Evolutionary conservation across 1,140 invertebrate species (phyloP), one percentile per base, ranked within the genome.

Genomic region (Zelostemma sp.): DNA sequence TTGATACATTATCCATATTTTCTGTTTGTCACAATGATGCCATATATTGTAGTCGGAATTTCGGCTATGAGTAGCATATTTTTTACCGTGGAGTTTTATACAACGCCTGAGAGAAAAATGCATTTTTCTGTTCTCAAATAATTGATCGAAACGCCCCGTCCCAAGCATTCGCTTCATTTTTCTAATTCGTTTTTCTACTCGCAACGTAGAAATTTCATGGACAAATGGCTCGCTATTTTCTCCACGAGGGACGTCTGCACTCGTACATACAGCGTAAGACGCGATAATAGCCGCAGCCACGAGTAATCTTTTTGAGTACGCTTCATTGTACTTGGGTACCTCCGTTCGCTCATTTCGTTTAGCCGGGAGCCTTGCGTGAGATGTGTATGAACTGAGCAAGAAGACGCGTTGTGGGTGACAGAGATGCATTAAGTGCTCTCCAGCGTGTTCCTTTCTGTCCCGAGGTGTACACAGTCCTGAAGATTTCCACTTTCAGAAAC

Each of bases 251-350:
- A 70, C 15, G 62, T 15, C 45, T 58, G 57, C 49, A 45, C 57
- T 65, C 61, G 46, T 51, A 65, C 49, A 11, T 12, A 11, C 3
- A 38, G 9, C 35, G 47, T 38, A 65, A 70, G 59, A 63, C 53
- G 59, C 68, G 68, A 71, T 71, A 71, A 71, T 71, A 66, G 63
- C 68, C 38, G 50, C 53, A 43, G 46, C 49, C 25, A 56, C 62
- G 58, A 71, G 63, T 67, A 67, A 72, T 72, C 63, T 72, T 62
- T 63, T 63, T 58, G 33, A 60, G 59, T 57, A 56, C 59, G 60
- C 50, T 72, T 72, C 59, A 63, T 66, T 66, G 62, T 70, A 62
- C 61, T 65, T 55, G 58, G 50, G 48, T 48, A 54, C 12, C 35
- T 41, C 21, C 31, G 18, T 45, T 56, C 31, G 21, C 45, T 54